A percentile compares a stretch with the other conserved stretches of the same genome.
Conservation (phyloP, 2,113 vertebrate species). For the Semnornis frantzii region DNA sequence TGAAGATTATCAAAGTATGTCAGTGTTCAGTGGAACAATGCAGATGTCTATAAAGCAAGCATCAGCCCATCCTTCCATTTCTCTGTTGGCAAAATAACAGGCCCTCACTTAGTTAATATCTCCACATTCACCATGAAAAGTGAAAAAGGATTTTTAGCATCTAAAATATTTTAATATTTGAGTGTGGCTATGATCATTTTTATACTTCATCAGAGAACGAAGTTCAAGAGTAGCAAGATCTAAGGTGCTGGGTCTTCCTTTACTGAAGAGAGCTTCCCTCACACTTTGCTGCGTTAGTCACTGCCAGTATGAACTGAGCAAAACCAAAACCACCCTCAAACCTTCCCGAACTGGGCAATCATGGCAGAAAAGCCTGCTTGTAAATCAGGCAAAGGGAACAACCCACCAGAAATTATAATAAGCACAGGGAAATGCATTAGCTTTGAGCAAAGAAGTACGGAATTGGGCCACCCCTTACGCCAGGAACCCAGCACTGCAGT, state of each 20-base stretch:
- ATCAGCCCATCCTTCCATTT: background rate
- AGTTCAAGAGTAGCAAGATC: background rate
- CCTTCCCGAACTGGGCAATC: background rate
- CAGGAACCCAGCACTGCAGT: background rate
- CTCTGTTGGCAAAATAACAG: background rate
- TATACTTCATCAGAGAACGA: background rate
- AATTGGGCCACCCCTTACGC: background rate
- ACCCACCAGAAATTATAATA: background rate
- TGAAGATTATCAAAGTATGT: background rate
- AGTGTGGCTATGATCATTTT: background rate
- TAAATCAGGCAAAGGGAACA: background rate
- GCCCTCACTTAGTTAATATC: background rate
- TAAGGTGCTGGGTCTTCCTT: background rate
- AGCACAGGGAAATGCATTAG: background rate
- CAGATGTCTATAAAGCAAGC: background rate
- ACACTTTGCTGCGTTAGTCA: background rate
- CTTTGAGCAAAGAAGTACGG: background rate
- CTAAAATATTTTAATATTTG: background rate
- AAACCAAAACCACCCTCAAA: background rate
- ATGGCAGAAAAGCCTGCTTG: background rate
- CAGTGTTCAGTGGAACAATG: background rate
- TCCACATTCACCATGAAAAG: background rate
- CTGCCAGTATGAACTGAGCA: background rate
- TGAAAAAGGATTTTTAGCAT: background rate
- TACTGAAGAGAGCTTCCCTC: background rate